Evolutionary conservation across 2,797 vertebrate species (phyloP).

Genomic region (Anguilla anguilla): DNA sequence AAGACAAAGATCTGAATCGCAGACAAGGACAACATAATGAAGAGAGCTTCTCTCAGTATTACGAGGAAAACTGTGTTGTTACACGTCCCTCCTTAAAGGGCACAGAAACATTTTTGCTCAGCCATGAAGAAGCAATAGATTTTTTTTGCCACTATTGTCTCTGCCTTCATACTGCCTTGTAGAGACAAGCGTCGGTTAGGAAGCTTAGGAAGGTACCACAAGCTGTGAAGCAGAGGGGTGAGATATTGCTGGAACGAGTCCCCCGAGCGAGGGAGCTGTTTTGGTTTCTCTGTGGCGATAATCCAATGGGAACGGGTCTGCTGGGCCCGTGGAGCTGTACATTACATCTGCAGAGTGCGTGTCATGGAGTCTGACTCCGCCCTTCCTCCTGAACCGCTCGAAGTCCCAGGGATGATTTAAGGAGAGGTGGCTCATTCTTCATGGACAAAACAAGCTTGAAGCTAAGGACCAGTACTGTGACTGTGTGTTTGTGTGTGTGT

Average conservation of each 20-base stretch:
- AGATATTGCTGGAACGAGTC: neutral
- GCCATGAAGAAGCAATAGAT: conserved; percentile 29
- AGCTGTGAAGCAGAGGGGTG: neutral
- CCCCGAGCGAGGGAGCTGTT: neutral
- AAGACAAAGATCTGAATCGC: neutral
- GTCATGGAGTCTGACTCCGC: neutral
- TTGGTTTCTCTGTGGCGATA: neutral
- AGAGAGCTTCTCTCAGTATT: neutral
- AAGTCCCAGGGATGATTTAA: neutral
- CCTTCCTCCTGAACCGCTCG: neutral
- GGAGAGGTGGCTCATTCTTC: neutral
- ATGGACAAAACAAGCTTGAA: neutral
- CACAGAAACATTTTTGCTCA: neutral
- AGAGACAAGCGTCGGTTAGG: neutral
- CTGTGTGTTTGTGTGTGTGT: neutral
- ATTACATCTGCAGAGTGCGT: neutral
- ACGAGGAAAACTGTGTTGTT: neutral
- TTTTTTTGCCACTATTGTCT: conserved; percentile 16
- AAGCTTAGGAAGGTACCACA: neutral
- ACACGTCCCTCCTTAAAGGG: neutral
- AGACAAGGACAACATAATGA: neutral
- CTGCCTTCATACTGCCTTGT: neutral
- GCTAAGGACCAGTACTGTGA: neutral
- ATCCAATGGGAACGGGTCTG: neutral
- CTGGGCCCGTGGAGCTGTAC: neutral